These are phyloP conservation scores for Mallotus villosus DNA, from an alignment of 2,797 vertebrate species.

Conservation along the genomic window DNA sequence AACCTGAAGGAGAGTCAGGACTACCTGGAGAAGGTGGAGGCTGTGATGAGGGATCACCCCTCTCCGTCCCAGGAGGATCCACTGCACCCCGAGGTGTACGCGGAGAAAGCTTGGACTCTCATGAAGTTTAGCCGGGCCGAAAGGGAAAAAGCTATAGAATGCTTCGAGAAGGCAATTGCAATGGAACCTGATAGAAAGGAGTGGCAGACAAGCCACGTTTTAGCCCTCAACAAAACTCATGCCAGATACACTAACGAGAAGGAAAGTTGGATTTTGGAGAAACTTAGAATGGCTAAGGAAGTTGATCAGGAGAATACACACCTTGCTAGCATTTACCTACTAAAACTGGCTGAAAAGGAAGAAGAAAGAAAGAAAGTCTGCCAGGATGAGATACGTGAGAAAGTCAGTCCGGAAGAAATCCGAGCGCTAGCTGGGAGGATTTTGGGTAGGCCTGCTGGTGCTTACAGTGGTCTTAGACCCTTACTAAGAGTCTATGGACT, in stretches of 20 bases:
- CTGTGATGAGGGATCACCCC: slow-evolving; percentile 42
- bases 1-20: slow-evolving; percentile 36
- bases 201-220: slow-evolving; percentile 55
- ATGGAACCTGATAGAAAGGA: slow-evolving; percentile 60
- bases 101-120: slow-evolving; percentile 68
- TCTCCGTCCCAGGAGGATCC: slow-evolving; percentile 38
- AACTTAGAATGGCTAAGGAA: slow-evolving; percentile 48
- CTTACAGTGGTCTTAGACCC: slow-evolving; percentile 55
- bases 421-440: slow-evolving; percentile 39
- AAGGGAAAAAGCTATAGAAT: slow-evolving; percentile 28
- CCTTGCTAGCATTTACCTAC: slow-evolving; percentile 47
- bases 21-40: slow-evolving; percentile 42
- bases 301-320: slow-evolving; percentile 57
- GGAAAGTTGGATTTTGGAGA: slow-evolving; percentile 31
- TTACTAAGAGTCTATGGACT: slow-evolving; percentile 46
- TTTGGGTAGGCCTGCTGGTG: slow-evolving; percentile 48
- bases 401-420: too few relatives aligned
- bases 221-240: slow-evolving; percentile 13
- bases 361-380: neutral
- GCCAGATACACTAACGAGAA: neutral
- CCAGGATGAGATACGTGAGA: slow-evolving; percentile 27
- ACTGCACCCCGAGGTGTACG: slow-evolving; percentile 59
- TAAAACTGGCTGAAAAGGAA: slow-evolving; percentile 7
- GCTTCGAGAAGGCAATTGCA: slow-evolving; percentile 58
- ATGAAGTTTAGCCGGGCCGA: slow-evolving; percentile 38